Conservation (phyloP, 1,140 invertebrate species). For the Portunus trituberculatus region DNA sequence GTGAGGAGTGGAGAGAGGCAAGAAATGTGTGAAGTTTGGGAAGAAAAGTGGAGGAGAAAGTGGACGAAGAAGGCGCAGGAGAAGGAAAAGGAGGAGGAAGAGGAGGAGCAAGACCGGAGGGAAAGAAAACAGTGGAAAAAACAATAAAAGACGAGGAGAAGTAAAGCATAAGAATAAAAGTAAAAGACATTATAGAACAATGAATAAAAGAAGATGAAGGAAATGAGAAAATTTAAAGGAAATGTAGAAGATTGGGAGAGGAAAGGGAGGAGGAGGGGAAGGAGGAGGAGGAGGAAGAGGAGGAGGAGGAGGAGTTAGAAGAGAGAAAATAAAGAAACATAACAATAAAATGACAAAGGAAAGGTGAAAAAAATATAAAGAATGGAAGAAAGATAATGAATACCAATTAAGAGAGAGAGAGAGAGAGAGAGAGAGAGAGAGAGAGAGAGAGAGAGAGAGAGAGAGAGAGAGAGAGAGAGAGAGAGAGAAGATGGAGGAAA, state of each 20-base stretch:
- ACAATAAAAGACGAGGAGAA: too few species aligned
- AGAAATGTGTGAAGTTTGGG: not conserved
- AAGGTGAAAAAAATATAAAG: not conserved
- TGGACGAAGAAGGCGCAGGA: not conserved
- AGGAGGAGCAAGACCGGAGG: too few species aligned
- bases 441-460: not conserved
- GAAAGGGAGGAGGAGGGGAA: too few species aligned
- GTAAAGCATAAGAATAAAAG: not conserved
- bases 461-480: not conserved
- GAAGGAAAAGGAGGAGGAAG: not conserved
- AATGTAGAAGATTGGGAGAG: too few species aligned
- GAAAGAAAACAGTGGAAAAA: too few species aligned
- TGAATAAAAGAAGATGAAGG: too few species aligned
- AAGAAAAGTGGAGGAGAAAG: conserved; percentile 3
- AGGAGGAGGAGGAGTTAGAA: too few species aligned
- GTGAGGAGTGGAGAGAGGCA: not conserved
- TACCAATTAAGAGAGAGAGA: not conserved
- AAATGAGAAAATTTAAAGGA: too few species aligned
- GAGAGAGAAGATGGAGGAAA: not conserved
- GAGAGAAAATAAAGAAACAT: not conserved
- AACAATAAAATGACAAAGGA: not conserved
- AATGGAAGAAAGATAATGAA: not conserved
- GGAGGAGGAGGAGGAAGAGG: too few species aligned
- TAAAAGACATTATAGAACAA: not conserved
- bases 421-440: not conserved